Evolutionary conservation across 2,113 vertebrate species (phyloP), one percentile per base, ranked within the genome.

Genomic region (Protobothrops mucrosquamatus): DNA sequence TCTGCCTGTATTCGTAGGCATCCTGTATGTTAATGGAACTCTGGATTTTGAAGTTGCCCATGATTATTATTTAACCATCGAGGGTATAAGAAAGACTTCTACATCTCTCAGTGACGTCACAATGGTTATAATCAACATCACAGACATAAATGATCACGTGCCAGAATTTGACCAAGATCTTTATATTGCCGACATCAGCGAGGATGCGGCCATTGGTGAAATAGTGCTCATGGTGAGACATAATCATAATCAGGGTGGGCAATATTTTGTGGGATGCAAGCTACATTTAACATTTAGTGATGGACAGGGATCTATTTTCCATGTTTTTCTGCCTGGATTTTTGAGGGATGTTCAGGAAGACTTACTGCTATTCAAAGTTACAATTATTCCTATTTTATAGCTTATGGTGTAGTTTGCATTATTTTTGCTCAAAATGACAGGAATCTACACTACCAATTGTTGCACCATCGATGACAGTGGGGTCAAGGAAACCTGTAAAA

Each of bases 131-230:
- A 97, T 99, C 96, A 99, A 99, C 89, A 96, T 99, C 95, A 99
- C 98, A 0, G 99, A 99, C 86, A 95, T 99, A 85, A 99, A 99
- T 1, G 99, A 99, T 95, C 98, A 99, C 1, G 64, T 96, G 0
- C 99, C 99, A 0, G 96, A 96, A 89, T 99, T 99, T 92, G 94
- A 95, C 88, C 98, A 96, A 85, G 97, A 97, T 0, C 97, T 97
- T 94, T 99, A 99, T 94, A 97, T 95, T 0, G 2, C 97, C 0
- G 97, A 97, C 56, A 97, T 99, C 85, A 94, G 97, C 0, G 99
- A 99, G 96, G 98, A 98, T 9, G 97, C 98, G 85, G 89, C 96
- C 0, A 96, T 98, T n/a, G 99, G 98, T 48, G 96, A 98, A 48
- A 57, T 97, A 46, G 98, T 99, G 94, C 97, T 99, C 96, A 98